These are phyloP conservation scores for Clistopyga incitator DNA, from an alignment of 2,888 invertebrate genomes.

Conservation along the genomic window DNA sequence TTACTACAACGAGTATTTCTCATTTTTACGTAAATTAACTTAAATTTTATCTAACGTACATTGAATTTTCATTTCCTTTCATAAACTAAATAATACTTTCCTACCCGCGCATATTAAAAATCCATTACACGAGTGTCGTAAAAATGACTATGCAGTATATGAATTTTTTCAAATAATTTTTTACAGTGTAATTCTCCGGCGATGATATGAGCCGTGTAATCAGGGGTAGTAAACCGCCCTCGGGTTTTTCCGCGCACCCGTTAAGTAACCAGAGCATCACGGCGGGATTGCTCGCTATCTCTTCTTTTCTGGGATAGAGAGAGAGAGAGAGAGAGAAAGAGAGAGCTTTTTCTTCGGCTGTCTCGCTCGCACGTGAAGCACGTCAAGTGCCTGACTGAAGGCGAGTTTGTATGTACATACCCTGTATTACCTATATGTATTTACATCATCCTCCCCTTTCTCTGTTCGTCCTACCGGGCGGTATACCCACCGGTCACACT, in stretches of 20 bases:
- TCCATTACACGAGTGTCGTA: too few species aligned
- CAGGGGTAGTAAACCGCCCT: conserved; percentile 69
- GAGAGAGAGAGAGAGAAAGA: too few species aligned
- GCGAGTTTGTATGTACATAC: conserved; percentile 38
- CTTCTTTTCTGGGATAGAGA: background rate
- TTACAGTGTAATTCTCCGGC: background rate
- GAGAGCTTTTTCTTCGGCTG: background rate
- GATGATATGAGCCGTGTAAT: conserved; percentile 36
- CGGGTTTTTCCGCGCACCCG: conserved; percentile 41
- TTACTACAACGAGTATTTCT: too few species aligned
- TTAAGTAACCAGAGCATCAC: conserved; percentile 31
- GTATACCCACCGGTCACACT: conserved; percentile 1
- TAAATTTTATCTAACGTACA: too few species aligned
- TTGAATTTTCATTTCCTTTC: too few species aligned
- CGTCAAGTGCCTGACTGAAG: conserved; percentile 60
- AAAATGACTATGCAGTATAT: too few species aligned
- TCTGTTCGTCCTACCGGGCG: conserved; percentile 26
- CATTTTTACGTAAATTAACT: too few species aligned
- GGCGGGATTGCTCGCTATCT: conserved; percentile 7
- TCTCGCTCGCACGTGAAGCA: conserved; percentile 48
- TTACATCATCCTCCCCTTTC: background rate
- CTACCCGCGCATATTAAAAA: too few species aligned
- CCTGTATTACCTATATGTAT: background rate
- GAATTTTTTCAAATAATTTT: too few species aligned
- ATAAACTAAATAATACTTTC: too few species aligned